Evolutionary conservation across 23 tunicate genomes (phyloP), one percentile per base, ranked within the genome.

Genomic region (Pegea sp.): DNA sequence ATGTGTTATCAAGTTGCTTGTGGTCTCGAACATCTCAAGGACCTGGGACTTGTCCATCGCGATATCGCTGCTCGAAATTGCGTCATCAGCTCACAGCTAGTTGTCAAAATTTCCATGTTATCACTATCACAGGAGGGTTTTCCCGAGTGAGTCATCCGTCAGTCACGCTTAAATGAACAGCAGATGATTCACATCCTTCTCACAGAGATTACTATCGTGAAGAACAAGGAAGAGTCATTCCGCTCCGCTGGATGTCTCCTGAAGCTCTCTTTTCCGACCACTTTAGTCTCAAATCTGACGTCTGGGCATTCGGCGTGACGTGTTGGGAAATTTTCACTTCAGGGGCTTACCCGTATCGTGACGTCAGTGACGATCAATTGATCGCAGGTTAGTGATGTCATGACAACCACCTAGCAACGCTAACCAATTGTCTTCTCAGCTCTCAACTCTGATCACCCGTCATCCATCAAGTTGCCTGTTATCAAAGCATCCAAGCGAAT

Each of bases 261-360:
- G 99, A 91, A 57, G 32, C 65, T 24, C 61, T 91, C 3, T 43
- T 44, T 19, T 64, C 60, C 16, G 56, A 53, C 5, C 34, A 20
- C 24, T 58, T 19, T 53, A 34, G 77, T 28, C 26, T 67, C 22
- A 58, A 79, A 64, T 61, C 86, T 28, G 99, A 79, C 34, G 93
- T 91, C 16, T 91, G 90, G 79, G 50, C 76, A 24, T 91, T 71
- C 53, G 99, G 76, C 18, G 77, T 91, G n/a, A 63, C 86, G 2
- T 79, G 84, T 50, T 91, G 99, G 99, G 99, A 91, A 56, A 73
- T 91, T 27, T 78, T 91, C 42, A 71, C 76, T 0, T 52, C 68
- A 0, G 99, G 93, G 29, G 52, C 54, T 60, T 30, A 55, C 5
- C 96, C 96, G 3, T 64, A 59, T 34, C 49, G 58, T 11, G 60